Evolutionary conservation across 1,140 invertebrate genomes (phyloP).

Genomic region (Wasmannia auropunctata): DNA sequence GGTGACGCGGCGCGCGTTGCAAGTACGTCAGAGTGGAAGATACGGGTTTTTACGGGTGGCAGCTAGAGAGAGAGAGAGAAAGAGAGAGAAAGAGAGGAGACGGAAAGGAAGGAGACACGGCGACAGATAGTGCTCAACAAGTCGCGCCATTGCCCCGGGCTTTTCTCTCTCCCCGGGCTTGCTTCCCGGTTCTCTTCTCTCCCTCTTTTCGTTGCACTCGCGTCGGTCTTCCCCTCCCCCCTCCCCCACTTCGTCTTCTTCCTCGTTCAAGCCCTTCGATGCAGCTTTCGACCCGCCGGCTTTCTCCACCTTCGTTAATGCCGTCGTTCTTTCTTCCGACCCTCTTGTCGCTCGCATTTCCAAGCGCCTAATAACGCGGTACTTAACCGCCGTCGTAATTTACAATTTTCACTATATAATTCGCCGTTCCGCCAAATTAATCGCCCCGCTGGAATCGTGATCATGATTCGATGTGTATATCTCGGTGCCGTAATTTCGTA

Average conservation of each 20-base stretch:
- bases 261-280: background rate
- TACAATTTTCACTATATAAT: slow-evolving; percentile 59
- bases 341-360: slow-evolving; percentile 24
- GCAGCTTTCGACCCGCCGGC: background rate
- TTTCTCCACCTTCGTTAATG: slow-evolving; percentile 47
- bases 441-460: slow-evolving; percentile 36
- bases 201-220: background rate
- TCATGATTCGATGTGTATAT: background rate
- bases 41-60: slow-evolving; percentile 66
- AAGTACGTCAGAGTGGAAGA: slow-evolving; percentile 59
- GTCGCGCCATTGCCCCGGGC: slow-evolving; percentile 54
- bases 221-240: background rate
- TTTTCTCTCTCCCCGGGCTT: background rate
- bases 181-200: background rate
- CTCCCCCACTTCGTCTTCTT: background rate
- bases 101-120: slow-evolving; percentile 51
- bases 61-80: slow-evolving; percentile 27
- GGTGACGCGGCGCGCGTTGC: slow-evolving; percentile 5
- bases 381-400: slow-evolving; percentile 36
- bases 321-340: slow-evolving; percentile 40
- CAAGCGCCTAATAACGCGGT: slow-evolving; percentile 46
- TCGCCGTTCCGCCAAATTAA: slow-evolving; percentile 48
- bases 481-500: background rate
- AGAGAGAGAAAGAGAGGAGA: slow-evolving; percentile 31
- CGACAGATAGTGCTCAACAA: slow-evolving; percentile 76